Evolutionary conservation across 2,888 invertebrate species (phyloP), one percentile per base, ranked within the genome.

Genomic region (Neoascia interrupta): DNA sequence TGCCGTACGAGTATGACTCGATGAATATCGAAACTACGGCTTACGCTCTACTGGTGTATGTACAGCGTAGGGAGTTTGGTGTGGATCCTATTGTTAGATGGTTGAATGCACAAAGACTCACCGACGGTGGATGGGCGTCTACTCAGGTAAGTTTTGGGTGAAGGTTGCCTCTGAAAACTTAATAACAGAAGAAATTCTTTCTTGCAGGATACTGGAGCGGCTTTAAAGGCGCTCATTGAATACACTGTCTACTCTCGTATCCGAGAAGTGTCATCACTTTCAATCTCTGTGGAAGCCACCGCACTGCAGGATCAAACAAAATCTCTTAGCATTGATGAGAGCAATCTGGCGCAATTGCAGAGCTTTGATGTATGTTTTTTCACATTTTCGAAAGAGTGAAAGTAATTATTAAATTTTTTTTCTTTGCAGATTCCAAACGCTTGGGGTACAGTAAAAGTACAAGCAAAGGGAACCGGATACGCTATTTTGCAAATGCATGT

Each of bases 1-100:
- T 96, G 79, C 95, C 96, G 0, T 95, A 96, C 87, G 92, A 92
- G 81, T 95, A 93, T 87, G 97, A 97, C 89, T 92, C 95, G 0
- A 94, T 94, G 87, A 97, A 96, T 86, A 93, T 97, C 47, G 96
- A 96, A 84, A 92, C 96, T 0, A 97, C 97, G 0, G 94, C 97
- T 0, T 97, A 96, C 86, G 97, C 95, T 6, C 89, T 97, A 51
- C 90, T 97, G 84, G 94, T 96, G 0, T 95, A 96, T 85, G 94
- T 95, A 79, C 93, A 94, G 54, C 91, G 95, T 18, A 93, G 95
- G 87, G 95, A 95, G 84, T 87, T 92, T 23, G 91, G 92, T 84
- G 92, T 94, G 64, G 95, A 96, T 83, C 92, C 93, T 10, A 95
- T 96, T 81, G 95, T 96, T 19, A 93, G 93, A 87, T 96, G 96